Evolutionary conservation across 2,113 vertebrate genomes (phyloP).

Genomic region (Ahaetulla prasina): DNA sequence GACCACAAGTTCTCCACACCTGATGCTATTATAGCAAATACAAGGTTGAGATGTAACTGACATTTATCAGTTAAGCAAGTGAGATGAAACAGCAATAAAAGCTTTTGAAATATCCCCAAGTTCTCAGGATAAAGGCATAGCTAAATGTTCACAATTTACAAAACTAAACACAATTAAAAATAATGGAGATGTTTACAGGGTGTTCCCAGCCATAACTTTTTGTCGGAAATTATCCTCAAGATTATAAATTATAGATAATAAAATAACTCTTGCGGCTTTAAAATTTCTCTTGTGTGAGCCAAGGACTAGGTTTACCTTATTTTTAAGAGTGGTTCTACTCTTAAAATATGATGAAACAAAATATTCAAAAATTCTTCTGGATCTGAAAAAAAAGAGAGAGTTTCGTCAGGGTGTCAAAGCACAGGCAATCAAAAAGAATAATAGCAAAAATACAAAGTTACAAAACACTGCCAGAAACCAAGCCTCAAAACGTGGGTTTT

Average conservation of each 20-base stretch:
- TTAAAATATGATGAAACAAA: constrained; percentile 95
- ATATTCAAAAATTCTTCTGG: constrained; percentile 98
- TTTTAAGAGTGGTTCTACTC: constrained; percentile 93
- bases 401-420: constrained; percentile 18
- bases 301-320: constrained; percentile 77
- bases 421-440: neutral
- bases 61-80: neutral
- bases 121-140: neutral
- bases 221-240: neutral
- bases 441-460: neutral
- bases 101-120: neutral
- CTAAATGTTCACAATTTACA: neutral
- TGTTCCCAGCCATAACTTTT: neutral
- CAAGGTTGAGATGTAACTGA: neutral
- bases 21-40: neutral
- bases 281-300: neutral
- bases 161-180: neutral
- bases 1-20: neutral
- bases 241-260: neutral
- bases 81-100: neutral
- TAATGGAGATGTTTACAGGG: neutral
- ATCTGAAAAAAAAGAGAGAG: constrained; percentile 70
- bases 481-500: neutral
- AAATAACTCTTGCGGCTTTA: neutral
- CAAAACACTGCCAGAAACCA: neutral